phyloP scores from a whole-genome alignment of 2,888 invertebrate species.

The Blastobasis lacticolella region DNA sequence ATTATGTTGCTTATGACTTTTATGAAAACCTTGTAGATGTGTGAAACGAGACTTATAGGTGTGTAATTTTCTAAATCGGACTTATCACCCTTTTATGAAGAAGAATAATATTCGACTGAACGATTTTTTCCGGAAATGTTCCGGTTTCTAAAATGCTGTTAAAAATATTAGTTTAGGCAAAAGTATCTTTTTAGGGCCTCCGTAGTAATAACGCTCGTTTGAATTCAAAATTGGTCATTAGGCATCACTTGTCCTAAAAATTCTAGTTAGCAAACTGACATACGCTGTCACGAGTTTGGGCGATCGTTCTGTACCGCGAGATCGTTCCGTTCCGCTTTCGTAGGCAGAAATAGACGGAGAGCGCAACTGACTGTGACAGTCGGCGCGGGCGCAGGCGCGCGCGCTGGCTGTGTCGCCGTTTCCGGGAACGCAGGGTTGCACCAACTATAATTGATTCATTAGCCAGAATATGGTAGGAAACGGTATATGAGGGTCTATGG shows the following conservation, averaged over 20 bases:
- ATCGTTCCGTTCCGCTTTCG: constrained; percentile 55
- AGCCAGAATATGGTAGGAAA: no score
- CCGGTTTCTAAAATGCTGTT: neutral
- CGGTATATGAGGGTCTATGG: no score
- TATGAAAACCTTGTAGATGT: neutral
- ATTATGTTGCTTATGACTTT: neutral
- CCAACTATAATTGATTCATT: no score
- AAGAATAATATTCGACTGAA: neutral
- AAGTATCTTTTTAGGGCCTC: neutral
- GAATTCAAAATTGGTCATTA: constrained; percentile 40
- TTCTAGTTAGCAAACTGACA: constrained; percentile 43
- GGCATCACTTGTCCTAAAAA: neutral
- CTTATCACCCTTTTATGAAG: neutral
- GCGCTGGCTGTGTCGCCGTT: constrained; percentile 27
- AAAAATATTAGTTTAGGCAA: neutral
- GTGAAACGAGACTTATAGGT: neutral
- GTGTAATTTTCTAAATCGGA: neutral
- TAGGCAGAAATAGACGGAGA: constrained; percentile 55
- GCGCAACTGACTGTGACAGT: constrained; percentile 8
- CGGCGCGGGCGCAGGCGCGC: constrained; percentile 34
- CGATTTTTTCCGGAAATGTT: neutral
- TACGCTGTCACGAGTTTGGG: constrained; percentile 34
- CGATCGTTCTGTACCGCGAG: neutral
- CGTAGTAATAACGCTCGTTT: constrained; percentile 38
- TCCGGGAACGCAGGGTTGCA: neutral